A percentile compares a stretch with the other conserved stretches of the same genome.
Conservation (phyloP, 1,140 invertebrate genomes). For the Micrasema minimum region DNA sequence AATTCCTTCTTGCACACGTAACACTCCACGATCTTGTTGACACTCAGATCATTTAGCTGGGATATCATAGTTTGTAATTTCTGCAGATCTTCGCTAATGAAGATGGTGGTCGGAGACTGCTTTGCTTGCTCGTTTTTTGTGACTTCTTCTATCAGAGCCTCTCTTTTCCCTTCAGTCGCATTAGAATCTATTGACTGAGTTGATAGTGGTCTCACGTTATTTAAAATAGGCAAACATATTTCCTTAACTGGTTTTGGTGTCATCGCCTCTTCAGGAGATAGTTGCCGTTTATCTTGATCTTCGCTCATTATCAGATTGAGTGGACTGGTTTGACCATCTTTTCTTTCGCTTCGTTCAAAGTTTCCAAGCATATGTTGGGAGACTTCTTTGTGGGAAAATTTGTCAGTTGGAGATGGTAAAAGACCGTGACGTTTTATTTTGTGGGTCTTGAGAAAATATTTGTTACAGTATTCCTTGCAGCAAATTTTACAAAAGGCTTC, state of each 20-base stretch:
- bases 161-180: constrained; percentile 49
- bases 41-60: constrained; percentile 83
- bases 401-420: constrained; percentile 69
- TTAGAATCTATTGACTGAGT: constrained; percentile 56
- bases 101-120: constrained; percentile 63
- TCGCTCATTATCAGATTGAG: constrained; percentile 71
- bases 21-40: constrained; percentile 69
- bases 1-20: constrained; percentile 71
- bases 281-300: constrained; percentile 55
- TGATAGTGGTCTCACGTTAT: constrained; percentile 57
- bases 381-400: constrained; percentile 59
- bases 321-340: constrained; percentile 70
- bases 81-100: constrained; percentile 72
- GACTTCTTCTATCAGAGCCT: constrained; percentile 55
- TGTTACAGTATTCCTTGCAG: constrained; percentile 95
- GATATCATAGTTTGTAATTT: constrained; percentile 93
- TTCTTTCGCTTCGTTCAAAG: constrained; percentile 57
- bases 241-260: constrained; percentile 57
- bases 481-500: constrained; percentile 95
- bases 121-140: constrained; percentile 60
- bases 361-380: constrained; percentile 59
- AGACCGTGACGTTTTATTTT: constrained; percentile 86
- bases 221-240: constrained; percentile 57
- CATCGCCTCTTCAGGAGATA: constrained; percentile 56
- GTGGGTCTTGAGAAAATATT: constrained; percentile 93